Evolutionary conservation across 2,113 vertebrate species (phyloP).

Genomic region (Catagonus wagneri): DNA sequence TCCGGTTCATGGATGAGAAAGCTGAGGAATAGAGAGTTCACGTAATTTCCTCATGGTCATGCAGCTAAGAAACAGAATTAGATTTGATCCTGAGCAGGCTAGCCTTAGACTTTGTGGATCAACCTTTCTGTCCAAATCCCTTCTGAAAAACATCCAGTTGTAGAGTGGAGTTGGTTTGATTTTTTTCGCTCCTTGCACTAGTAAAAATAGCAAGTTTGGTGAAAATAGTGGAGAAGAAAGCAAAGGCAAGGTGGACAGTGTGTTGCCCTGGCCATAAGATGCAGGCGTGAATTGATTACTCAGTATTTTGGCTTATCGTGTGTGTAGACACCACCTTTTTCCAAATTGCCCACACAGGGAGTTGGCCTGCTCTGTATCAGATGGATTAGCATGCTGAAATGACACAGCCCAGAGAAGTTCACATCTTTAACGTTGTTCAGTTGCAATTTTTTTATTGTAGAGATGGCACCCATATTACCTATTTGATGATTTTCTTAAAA

Average conservation of each 20-base stretch:
- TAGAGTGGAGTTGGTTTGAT: neutral
- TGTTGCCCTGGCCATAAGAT: neutral
- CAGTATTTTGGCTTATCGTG: neutral
- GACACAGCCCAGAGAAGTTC: neutral
- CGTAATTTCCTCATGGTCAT: neutral
- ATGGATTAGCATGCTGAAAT: neutral
- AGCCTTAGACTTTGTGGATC: neutral
- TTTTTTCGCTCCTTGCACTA: neutral
- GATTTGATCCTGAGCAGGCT: neutral
- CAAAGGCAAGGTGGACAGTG: neutral
- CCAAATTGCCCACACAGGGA: too few relatives aligned
- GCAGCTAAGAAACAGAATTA: neutral
- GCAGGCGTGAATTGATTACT: neutral
- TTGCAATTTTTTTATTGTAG: neutral
- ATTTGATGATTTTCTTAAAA: constrained; percentile 31
- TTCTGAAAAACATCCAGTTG: neutral
- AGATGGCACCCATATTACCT: neutral
- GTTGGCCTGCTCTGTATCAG: neutral
- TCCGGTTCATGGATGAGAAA: neutral
- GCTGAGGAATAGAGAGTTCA: neutral
- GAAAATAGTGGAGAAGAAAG: neutral
- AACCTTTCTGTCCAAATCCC: neutral
- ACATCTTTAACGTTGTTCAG: neutral
- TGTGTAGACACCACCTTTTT: neutral
- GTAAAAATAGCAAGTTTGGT: neutral